Base-by-base conservation (phyloP, 2,888 invertebrate species). In the Anarsia innoxiella region DNA sequence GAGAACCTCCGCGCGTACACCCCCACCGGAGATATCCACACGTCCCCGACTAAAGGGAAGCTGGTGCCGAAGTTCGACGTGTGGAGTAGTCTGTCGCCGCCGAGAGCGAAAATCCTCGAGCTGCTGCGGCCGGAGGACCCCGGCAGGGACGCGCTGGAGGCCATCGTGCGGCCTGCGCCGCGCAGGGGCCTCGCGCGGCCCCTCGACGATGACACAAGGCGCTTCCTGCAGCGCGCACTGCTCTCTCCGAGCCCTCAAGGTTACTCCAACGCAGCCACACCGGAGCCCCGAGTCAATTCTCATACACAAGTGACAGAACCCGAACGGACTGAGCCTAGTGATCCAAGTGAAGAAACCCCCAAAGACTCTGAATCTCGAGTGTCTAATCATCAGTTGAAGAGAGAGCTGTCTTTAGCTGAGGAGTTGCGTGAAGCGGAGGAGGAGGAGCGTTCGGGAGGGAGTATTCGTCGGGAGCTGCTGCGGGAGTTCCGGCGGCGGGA, bases 351-450 rank as follows among this genome's bases (percentile, higher is more conserved):
- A 19, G 23, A 14, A 34, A 31, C 12, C 31, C 2, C 12, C 1
- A 44, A 23, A 26, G 26, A 26, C 26, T 23, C 11, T 11, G 3
- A n/a, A n/a, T n/a, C n/a, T n/a, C 31, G 49, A 8, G 49, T 45
- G 25, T 36, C 40, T 29, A 46, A 45, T 38, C 39, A 44, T 40
- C 40, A n/a, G 3, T 51, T 48, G 28, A 31, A 48, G 9, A 51
- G 49, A 6, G 67, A 70, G 40, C 50, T 63, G 11, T 82, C 80
- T 4, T 51, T 83, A 31, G 83, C 83, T 0, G 85, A 85, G 8
- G 85, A 85, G 47, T 42, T 85, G 36, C 56, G 63, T 29, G 79
- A 80, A 38, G 85, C 84, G 1, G 84, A 84, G 35, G 74, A 75
- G 23, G 66, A 67, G 10, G 66, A 66, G 40, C 51, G 51, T 1